These are phyloP conservation scores for Phalacrocorax pelagicus DNA, from an alignment of 2,113 vertebrate genomes.

Conservation along the genomic window DNA sequence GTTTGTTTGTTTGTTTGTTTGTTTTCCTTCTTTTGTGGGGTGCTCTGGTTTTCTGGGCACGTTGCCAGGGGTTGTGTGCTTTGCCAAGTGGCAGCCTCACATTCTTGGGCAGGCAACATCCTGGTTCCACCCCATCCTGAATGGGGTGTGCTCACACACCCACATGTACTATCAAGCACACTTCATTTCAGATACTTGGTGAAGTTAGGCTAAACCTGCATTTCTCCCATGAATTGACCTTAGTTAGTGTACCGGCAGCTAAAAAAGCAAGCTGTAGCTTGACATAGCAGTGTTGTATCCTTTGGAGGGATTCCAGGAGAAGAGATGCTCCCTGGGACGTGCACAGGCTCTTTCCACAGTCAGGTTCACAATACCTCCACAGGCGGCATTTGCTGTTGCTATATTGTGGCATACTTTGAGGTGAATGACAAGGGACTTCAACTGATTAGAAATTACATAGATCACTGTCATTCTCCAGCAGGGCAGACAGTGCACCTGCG, in stretches of 20 bases:
- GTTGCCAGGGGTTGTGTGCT: background rate
- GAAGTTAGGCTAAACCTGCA: background rate
- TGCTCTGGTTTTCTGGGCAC: background rate
- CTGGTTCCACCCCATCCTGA: slow-evolving; percentile 41
- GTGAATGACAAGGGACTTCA: background rate
- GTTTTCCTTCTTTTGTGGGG: background rate
- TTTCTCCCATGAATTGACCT: background rate
- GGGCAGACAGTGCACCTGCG: background rate
- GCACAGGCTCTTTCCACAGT: background rate
- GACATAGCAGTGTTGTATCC: background rate
- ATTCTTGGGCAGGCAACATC: background rate
- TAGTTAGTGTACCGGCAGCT: accelerated
- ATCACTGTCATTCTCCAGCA: background rate
- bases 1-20: background rate
- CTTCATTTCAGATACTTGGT: background rate
- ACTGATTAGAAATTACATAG: accelerated
- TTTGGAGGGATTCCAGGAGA: background rate
- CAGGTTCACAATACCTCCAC: background rate
- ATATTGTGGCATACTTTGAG: background rate
- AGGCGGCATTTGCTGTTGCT: background rate
- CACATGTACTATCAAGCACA: background rate
- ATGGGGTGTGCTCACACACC: background rate
- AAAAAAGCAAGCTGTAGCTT: background rate
- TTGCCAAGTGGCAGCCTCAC: background rate
- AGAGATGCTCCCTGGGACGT: accelerated